Conservation (phyloP, 2,113 vertebrate species). For the Todiramphus chloris region DNA sequence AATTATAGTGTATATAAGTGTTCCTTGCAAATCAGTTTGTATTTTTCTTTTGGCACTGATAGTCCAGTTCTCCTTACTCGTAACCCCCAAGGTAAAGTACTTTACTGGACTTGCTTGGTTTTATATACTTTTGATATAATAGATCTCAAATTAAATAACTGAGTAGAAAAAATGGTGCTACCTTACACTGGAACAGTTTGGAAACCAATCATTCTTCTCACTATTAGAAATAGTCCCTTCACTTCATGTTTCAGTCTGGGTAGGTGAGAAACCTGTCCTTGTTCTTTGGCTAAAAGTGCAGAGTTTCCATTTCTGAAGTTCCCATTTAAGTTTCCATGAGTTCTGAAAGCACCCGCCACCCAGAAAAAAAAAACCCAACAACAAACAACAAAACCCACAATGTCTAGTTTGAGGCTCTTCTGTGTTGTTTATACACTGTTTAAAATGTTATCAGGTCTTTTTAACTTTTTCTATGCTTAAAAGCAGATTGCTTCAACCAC, state of each 20-base stretch:
- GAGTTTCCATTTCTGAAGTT: background rate
- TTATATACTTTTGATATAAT: background rate
- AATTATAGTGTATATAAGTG: background rate
- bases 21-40: background rate
- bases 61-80: background rate
- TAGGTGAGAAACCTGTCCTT: background rate
- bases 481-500: conserved; percentile 35
- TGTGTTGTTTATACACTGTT: background rate
- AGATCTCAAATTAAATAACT: background rate
- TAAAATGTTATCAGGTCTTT: background rate
- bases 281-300: background rate
- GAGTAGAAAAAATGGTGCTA: background rate
- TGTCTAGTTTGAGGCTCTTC: background rate
- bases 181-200: background rate
- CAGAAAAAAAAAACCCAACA: background rate
- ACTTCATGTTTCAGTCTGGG: background rate
- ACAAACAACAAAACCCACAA: background rate
- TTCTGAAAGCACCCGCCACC: background rate
- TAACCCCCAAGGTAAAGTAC: background rate
- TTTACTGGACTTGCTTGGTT: background rate
- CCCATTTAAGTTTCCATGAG: background rate
- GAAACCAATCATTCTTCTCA: background rate
- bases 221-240: background rate
- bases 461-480: background rate
- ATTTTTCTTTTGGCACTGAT: background rate